A percentile compares a stretch with the other conserved stretches of the same genome.
Evolutionary conservation across 2,797 vertebrate species (phyloP).

Genomic region (Acipenser ruthenus): DNA sequence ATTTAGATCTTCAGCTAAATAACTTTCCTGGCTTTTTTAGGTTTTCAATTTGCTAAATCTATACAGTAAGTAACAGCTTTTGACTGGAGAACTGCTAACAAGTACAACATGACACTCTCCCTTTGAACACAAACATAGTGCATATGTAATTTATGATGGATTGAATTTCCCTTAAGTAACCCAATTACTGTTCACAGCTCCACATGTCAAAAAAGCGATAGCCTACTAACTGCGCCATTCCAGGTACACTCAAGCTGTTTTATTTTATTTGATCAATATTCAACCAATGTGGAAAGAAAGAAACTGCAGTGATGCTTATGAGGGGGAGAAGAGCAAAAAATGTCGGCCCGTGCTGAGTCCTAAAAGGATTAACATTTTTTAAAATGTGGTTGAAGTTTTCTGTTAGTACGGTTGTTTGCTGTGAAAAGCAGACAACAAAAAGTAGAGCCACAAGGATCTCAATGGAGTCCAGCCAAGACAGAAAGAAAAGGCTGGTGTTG

Average conservation of each 20-base stretch:
- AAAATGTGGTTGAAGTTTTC: conserved; percentile 71
- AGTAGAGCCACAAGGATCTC: conserved; percentile 73
- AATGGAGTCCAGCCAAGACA: conserved; percentile 71
- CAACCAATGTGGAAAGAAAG: conserved; percentile 62
- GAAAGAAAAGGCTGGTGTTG: conserved; percentile 74
- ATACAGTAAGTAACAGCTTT: conserved; percentile 76
- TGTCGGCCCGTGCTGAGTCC: conserved; percentile 67
- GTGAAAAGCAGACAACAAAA: conserved; percentile 75
- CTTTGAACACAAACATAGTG: conserved; percentile 71
- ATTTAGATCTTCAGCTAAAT: no score
- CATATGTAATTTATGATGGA: conserved; percentile 80
- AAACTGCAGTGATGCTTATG: conserved; percentile 32
- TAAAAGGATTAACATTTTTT: conserved; percentile 71
- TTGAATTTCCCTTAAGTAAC: conserved; percentile 81
- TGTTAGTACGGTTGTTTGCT: conserved; percentile 74
- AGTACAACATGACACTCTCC: conserved; percentile 69
- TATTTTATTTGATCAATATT: conserved; percentile 71
- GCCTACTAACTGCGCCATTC: conserved; percentile 66
- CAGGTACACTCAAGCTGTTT: conserved; percentile 64
- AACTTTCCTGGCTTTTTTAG: neutral
- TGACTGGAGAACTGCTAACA: conserved; percentile 74
- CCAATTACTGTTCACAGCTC: conserved; percentile 77
- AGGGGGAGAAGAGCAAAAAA: conserved; percentile 55
- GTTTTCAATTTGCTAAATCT: conserved; percentile 31
- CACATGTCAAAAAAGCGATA: conserved; percentile 68